A percentile compares a stretch with the other conserved stretches of the same genome.
phyloP scores from a whole-genome alignment of 2,113 vertebrate genomes.

The Lontra canadensis region DNA sequence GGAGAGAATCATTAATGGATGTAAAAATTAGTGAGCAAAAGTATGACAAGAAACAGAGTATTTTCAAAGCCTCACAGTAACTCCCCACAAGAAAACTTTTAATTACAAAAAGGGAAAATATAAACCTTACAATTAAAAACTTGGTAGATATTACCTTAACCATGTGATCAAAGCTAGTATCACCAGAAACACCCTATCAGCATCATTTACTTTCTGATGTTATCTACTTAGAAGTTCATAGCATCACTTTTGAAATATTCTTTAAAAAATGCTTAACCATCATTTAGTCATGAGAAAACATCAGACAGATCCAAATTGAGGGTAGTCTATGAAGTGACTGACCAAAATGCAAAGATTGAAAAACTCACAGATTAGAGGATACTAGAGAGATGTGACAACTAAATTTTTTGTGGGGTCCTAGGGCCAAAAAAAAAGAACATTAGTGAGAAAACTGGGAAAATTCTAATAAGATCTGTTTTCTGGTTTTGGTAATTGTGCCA shows the following conservation, averaged over 20 bases:
- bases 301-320: neutral
- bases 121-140: neutral
- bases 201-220: neutral
- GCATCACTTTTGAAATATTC: neutral
- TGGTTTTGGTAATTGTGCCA: neutral
- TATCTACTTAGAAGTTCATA: neutral
- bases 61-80: slow-evolving; percentile 1
- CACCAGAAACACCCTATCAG: neutral
- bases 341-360: neutral
- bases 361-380: neutral
- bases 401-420: neutral
- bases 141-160: neutral
- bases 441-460: neutral
- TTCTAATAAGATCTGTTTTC: neutral
- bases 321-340: neutral
- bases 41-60: neutral
- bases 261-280: neutral
- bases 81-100: neutral
- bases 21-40: neutral
- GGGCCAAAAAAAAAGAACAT: neutral
- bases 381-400: neutral
- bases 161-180: neutral
- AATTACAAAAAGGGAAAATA: neutral
- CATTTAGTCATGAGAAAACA: neutral
- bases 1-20: neutral